Conservation (phyloP, 2,888 invertebrate genomes). For the Eristalis tenax region DNA sequence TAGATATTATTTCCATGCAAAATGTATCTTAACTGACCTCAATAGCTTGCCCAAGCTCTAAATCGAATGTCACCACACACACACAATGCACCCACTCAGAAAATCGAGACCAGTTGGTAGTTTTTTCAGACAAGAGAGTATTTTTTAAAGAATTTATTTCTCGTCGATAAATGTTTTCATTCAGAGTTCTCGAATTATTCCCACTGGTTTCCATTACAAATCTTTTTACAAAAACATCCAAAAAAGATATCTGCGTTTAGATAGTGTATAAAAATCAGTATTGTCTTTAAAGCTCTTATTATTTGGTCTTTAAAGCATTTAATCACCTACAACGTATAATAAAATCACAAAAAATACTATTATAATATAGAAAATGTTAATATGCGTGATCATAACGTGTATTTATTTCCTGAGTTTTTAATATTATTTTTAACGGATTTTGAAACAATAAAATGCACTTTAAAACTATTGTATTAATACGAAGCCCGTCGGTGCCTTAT, state of each 20-base stretch:
- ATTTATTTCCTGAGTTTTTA: no score
- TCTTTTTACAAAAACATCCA: background rate
- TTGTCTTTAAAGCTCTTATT: background rate
- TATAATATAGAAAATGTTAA: background rate
- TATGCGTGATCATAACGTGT: no score
- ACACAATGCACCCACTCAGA: constrained; percentile 98
- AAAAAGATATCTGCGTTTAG: background rate
- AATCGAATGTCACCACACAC: constrained; percentile 98
- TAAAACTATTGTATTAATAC: background rate
- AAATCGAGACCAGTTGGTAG: constrained; percentile 86
- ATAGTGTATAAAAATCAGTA: background rate
- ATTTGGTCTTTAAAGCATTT: background rate
- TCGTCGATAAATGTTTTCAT: background rate
- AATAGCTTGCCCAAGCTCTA: constrained; percentile 99
- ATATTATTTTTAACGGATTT: no score
- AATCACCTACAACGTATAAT: background rate
- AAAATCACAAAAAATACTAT: background rate
- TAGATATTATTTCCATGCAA: background rate
- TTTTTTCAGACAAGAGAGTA: background rate
- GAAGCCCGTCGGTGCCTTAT: background rate
- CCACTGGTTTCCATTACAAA: constrained; percentile 28
- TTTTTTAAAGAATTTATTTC: background rate
- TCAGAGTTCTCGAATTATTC: background rate
- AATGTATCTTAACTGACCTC: constrained; percentile 85
- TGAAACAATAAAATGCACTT: background rate